Percentiles rank a stretch among this genome's conserved stretches.
phyloP scores from a whole-genome alignment of 92 coral and sea anemone species.

The Porites lobata region DNA sequence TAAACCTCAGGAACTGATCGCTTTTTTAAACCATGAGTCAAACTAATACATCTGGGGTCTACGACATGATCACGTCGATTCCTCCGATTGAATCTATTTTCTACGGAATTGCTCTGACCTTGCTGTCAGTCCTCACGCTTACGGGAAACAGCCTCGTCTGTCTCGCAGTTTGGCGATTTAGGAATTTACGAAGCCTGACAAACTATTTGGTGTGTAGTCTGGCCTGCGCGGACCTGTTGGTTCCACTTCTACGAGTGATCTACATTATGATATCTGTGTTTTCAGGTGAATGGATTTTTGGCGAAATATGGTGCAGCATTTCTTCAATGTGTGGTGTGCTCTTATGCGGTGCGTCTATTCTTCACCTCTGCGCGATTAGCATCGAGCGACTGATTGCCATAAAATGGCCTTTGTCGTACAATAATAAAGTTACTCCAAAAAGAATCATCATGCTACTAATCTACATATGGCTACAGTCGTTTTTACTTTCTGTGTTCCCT shows the following conservation, averaged over 20 bases:
- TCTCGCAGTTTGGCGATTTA: constrained; percentile 86
- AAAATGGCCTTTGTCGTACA: constrained; percentile 88
- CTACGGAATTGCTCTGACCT: constrained; percentile 63
- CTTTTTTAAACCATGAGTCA: neutral
- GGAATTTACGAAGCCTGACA: constrained; percentile 83
- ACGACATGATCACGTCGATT: constrained; percentile 23
- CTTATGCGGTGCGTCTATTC: constrained; percentile 94
- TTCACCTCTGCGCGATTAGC: constrained; percentile 88
- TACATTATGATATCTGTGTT: constrained; percentile 74
- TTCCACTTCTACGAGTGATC: constrained; percentile 83
- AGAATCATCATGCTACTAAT: constrained; percentile 65
- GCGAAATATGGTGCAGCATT: constrained; percentile 84
- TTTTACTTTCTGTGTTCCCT: constrained; percentile 71
- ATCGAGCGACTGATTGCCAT: constrained; percentile 89
- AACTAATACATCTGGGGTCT: neutral
- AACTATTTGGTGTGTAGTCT: constrained; percentile 92
- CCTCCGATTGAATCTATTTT: constrained; percentile 50
- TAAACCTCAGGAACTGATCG: neutral
- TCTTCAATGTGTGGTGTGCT: constrained; percentile 91
- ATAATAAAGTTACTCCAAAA: constrained; percentile 68
- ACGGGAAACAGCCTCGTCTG: constrained; percentile 91
- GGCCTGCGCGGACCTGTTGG: constrained; percentile 86
- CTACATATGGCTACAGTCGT: constrained; percentile 76
- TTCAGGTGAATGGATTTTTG: constrained; percentile 83
- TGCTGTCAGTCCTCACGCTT: constrained; percentile 64